These are phyloP conservation scores for Anolis apletophallus DNA, from an alignment of 2,797 vertebrate species.

Conservation along the genomic window DNA sequence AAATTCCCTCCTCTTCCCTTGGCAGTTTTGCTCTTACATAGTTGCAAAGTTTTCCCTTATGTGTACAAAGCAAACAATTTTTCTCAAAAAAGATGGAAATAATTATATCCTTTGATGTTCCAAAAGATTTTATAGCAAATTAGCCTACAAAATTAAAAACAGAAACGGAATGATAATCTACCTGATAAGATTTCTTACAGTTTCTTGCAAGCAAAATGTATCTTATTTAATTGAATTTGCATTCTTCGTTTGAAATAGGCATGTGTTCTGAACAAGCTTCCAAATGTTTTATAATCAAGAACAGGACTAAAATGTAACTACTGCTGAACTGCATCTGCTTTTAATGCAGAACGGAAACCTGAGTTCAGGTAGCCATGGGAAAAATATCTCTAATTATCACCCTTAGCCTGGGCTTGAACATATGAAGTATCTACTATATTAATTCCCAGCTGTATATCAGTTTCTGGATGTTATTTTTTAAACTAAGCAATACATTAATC, in stretches of 20 bases:
- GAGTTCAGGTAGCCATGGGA: too few species aligned
- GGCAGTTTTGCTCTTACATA: background rate
- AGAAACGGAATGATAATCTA: background rate
- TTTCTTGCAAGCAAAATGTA: background rate
- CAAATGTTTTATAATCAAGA: background rate
- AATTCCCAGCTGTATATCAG: background rate
- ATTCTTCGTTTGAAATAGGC: background rate
- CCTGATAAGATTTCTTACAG: background rate
- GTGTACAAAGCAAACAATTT: background rate
- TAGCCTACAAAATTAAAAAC: background rate
- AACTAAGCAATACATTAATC: too few species aligned
- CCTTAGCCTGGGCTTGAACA: background rate
- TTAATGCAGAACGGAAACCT: too few species aligned
- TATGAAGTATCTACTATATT: too few species aligned
- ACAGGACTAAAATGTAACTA: background rate
- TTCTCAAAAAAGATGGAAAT: background rate
- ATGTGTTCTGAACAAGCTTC: background rate
- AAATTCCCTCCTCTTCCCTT: slow-evolving; percentile 64
- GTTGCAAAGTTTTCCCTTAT: background rate
- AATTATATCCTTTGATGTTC: background rate
- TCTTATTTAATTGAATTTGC: background rate
- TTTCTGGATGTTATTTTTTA: background rate
- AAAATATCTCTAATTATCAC: background rate
- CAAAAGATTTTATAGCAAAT: background rate
- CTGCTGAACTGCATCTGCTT: too few species aligned